Base-by-base conservation (phyloP, 2,888 invertebrate genomes). In the Frankliniella intonsa region DNA sequence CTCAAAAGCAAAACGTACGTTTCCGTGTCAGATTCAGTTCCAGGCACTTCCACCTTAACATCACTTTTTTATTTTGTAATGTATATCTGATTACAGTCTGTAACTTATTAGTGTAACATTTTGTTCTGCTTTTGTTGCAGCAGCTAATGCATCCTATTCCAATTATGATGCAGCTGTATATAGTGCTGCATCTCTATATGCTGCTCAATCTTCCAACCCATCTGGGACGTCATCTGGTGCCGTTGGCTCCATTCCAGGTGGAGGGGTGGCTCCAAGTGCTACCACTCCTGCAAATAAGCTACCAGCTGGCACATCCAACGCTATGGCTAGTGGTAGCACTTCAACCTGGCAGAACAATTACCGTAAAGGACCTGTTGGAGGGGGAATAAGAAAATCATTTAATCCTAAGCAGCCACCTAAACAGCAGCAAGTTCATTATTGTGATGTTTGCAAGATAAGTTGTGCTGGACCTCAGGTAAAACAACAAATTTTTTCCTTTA, bases 381-480 rank as follows among this genome's bases (percentile, higher is more conserved):
- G 69, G 9, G 69, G 69, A 22, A n/a, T 69, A 22, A 69, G 38
- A 27, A 51, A 55, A 49, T 80, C 55, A 83, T 83, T 38, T 87
- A 88, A 89, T 85, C 91, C 92, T 84, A 95, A 94, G 89, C 94
- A 93, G 50, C 94, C 96, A 82, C 96, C 96, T 25, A 95, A 96
- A 86, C 95, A 96, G 51, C 96, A 97, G 87, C 96, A 97, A 87
- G 90, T 98, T 84, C 98, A 98, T 89, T 99, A 98, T 89, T 99
- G 99, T 88, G 98, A 99, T 88, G 97, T 98, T 19, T 99, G 99
- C 89, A 98, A 99, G 89, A 98, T 99, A 87, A 98, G 97, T 87
- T 98, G 97, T 89, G 97, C 97, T 84, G 97, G 97, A 0, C 96
- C 96, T 7, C 96, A 96, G 91, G 93, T 93, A 84, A 84, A 83